These are phyloP conservation scores for Poecilia velifera DNA, from an alignment of 2,797 vertebrate species.

Conservation along the genomic window DNA sequence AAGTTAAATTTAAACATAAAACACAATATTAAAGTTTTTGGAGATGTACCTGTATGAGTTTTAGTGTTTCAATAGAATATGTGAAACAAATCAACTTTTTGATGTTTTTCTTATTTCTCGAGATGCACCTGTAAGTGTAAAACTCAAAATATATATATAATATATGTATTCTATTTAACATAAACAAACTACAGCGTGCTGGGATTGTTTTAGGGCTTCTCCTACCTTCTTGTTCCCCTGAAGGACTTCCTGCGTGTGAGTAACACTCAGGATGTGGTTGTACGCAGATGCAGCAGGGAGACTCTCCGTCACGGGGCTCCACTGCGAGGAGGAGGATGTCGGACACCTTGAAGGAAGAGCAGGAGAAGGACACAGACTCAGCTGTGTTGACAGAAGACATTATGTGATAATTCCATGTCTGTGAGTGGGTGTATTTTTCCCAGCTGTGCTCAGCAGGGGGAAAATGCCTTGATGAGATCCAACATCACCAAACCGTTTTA, in stretches of 20 bases:
- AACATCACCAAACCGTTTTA: slow-evolving; percentile 43
- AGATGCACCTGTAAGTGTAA: not conserved
- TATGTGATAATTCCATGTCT: slow-evolving; percentile 66
- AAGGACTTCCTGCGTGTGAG: slow-evolving; percentile 85
- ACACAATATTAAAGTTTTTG: not conserved
- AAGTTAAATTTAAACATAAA: not conserved
- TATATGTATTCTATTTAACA: not conserved
- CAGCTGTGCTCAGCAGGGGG: slow-evolving; percentile 65
- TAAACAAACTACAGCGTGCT: not conserved
- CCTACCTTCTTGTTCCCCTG: slow-evolving; percentile 94
- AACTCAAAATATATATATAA: not conserved
- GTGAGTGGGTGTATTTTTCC: slow-evolving; percentile 48
- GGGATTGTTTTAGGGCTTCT: not conserved
- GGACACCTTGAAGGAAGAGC: slow-evolving; percentile 75
- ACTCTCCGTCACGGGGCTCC: slow-evolving; percentile 78
- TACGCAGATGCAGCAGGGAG: slow-evolving; percentile 76
- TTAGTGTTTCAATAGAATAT: not conserved
- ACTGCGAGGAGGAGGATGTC: slow-evolving; percentile 72
- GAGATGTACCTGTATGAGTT: not conserved
- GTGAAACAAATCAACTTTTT: not conserved
- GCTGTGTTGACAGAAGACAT: slow-evolving; percentile 78
- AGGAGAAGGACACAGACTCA: slow-evolving; percentile 71
- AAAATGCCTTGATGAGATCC: slow-evolving; percentile 54
- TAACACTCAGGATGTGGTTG: slow-evolving; percentile 92
- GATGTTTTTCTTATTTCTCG: not conserved